Evolutionary conservation across 2,888 invertebrate species (phyloP), one percentile per base, ranked within the genome.

Genomic region (Amphipyra tragopoginis): DNA sequence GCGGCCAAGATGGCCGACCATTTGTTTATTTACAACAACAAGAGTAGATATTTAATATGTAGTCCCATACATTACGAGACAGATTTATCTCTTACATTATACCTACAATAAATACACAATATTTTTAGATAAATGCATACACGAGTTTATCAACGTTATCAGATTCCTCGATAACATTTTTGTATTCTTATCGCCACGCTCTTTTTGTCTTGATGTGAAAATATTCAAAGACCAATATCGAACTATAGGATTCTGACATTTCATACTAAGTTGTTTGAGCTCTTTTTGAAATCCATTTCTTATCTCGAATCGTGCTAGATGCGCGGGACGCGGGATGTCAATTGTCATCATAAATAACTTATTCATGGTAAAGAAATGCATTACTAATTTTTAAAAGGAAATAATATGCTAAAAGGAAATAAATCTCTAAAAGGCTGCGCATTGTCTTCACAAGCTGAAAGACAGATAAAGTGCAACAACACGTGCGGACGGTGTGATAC

Each of bases 21-120:
- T 83, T 87, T 90, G 88, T 91, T 91, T 92, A 88, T 90, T 90
- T 91, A 90, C 91, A 86, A 90, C 89, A 85, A 84, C 81, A 80
- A 69, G 70, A 78, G 79, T 70, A 78, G 79, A 72, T 54, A 29
- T 75, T 40, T 53, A 56, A 26, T 58, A 26, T 55, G 45, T 66
- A 63, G 53, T 63, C 47, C 54, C 70, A 70, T 50, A 47, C 33
- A 55, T 42, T 61, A 61, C 39, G 52, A 67, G 36, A 51, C 63
- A 71, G 13, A 45, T 72, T 70, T 72, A 68, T 72, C 62, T 70
- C 8, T 51, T 10, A 40, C 15, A 51, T 54, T 15, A 21, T 21
- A 21, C 21, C 21, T 49, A 60, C 39, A 50, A 55, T 45, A 53
- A 29, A 53, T 34, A 53, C 44, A 38, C 33, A 29, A 53, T 65